Evolutionary conservation across 2,113 vertebrate species (phyloP), one percentile per base, ranked within the genome.

Genomic region (Ariopsis seemanni): DNA sequence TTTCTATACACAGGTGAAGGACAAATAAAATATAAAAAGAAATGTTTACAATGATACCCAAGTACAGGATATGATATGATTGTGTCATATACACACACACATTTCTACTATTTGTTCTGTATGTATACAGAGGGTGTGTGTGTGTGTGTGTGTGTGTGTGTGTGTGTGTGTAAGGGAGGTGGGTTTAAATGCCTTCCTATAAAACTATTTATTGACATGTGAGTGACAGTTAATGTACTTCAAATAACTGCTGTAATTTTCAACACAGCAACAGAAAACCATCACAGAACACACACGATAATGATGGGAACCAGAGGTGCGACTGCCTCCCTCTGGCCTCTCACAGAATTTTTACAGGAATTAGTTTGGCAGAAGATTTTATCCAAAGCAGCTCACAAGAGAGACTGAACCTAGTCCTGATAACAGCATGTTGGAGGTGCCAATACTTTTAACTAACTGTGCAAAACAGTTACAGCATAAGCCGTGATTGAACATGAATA

Each of bases 261-360:
- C 30, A 7, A 42, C 72, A 48, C 42, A 48, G 42, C 18, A 74
- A 74, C 17, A 72, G 34, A 72, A 42, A 72, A 17, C 30, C 6
- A 30, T 15, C 14, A 71, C 65, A 69, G 14, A 30, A 71, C 6
- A 34, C 67, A 71, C 67, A 67, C 63, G 22, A 52, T n/a, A 25
- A 53, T n/a, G 74, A 77, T 6, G 12, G 22, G 20, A 77, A 77
- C 5, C 42, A 77, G 42, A 77, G 14, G 25, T 55, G 50, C 52
- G 53, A 7, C 75, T 78, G 75, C 75, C 75, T 78, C 75, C 75
- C 55, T 78, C 50, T 78, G 75, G 75, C 25, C 50, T 78, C 48
- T n/a, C 25, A 14, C 22, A 77, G 50, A n/a, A n/a, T n/a, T 75
- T 50, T 50, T 25, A 50, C 72, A 78, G 50, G 11, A 15, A 55